Conservation (phyloP, 2,888 invertebrate species). For the Frankliniella intonsa region DNA sequence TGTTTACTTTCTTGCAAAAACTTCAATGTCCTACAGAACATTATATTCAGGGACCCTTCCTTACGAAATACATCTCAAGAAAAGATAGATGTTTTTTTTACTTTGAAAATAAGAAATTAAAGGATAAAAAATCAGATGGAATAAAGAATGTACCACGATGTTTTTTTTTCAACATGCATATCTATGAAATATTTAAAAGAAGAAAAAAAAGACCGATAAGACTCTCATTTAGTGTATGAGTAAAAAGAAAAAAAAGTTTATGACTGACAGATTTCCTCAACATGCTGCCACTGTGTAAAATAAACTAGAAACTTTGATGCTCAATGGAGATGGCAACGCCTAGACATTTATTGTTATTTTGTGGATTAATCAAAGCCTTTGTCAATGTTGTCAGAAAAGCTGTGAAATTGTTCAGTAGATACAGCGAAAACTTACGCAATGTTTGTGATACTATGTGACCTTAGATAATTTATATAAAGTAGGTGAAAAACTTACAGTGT, state of each 20-base stretch:
- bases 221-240: background rate
- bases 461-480: background rate
- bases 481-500: background rate
- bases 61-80: too few relatives aligned
- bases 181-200: background rate
- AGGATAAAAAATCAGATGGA: too few relatives aligned
- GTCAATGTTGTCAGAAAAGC: conserved; percentile 19
- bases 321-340: background rate
- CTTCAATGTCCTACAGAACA: too few relatives aligned
- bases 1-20: too few relatives aligned
- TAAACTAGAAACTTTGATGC: background rate
- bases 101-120: too few relatives aligned
- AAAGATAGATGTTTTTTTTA: too few relatives aligned
- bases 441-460: conserved; percentile 14
- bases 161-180: background rate
- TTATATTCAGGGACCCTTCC: too few relatives aligned
- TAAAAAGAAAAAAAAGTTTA: background rate
- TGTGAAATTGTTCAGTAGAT: background rate
- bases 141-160: background rate
- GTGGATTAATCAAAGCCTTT: background rate
- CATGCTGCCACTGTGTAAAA: background rate
- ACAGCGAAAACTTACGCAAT: background rate
- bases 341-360: background rate
- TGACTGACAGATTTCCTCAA: conserved; percentile 17
- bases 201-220: background rate